Evolutionary conservation across 2,797 vertebrate genomes (phyloP).

Genomic region (Naso thynnoides): DNA sequence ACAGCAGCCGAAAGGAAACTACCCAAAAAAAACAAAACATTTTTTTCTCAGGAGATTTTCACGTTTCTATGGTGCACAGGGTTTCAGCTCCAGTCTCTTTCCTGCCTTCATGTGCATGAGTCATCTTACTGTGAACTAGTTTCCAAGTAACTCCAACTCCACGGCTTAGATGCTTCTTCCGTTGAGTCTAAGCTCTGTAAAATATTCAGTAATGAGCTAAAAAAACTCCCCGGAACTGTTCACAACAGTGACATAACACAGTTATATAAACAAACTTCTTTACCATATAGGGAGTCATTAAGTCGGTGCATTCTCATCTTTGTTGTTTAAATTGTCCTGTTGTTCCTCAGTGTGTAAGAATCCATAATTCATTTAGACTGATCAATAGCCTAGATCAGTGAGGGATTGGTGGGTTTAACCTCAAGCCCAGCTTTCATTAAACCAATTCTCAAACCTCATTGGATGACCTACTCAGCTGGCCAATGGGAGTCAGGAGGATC

Average conservation of each 20-base stretch:
- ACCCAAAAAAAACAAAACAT: not conserved
- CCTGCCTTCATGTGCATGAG: slow-evolving; percentile 11
- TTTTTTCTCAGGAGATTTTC: not conserved
- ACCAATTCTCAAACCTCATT: slow-evolving; percentile 29
- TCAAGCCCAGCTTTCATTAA: slow-evolving; percentile 25
- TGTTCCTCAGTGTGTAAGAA: slow-evolving; percentile 13
- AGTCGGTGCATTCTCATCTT: not conserved
- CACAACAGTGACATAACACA: slow-evolving; percentile 23
- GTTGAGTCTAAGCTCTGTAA: slow-evolving; percentile 11
- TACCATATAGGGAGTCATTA: not conserved
- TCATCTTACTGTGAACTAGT: slow-evolving; percentile 21
- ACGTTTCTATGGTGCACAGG: not conserved
- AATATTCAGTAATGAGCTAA: slow-evolving; percentile 47
- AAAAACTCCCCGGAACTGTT: slow-evolving; percentile 14
- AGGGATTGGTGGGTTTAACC: slow-evolving; percentile 30
- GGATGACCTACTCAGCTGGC: slow-evolving; percentile 34
- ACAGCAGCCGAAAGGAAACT: not conserved
- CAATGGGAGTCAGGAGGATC: slow-evolving; percentile 21
- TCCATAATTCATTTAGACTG: not conserved
- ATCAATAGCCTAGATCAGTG: not conserved
- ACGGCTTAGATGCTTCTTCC: slow-evolving; percentile 13
- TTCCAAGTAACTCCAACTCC: slow-evolving; percentile 1
- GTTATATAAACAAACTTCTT: slow-evolving; percentile 40
- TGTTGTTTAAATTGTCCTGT: slow-evolving; percentile 18
- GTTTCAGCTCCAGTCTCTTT: slow-evolving; percentile 1